Base-by-base conservation (phyloP, 2,113 vertebrate species). In the Orientallactaga bullata region DNA sequence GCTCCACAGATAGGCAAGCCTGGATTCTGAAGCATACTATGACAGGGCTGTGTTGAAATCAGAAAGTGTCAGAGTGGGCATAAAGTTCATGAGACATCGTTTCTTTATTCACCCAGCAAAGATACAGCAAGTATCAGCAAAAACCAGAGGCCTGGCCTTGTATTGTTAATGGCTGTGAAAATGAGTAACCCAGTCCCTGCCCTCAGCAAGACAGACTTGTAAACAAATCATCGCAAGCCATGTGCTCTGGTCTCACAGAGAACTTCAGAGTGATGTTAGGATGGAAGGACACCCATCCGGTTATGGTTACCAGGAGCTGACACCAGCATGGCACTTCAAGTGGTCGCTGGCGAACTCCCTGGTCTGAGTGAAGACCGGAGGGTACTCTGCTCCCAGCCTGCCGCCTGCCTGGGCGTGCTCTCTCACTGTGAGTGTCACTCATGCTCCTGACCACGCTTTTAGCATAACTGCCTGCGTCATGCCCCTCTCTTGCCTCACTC, bases 391-490 rank as follows among this genome's bases (percentile, higher is more conserved):
- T 26, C 30, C 69, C 65, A 71, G 24, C 55, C 63, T 15, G 47
- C 65, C 28, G 35, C 24, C 73, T 35, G 87, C 47, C 82, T 65
- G 16, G 69, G 85, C 78, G 71, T 1, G 1, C 85, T 82, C 37
- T 95, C 35, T 94, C 32, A n/a, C 20, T 13, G 0, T 71, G 89
- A 58, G n/a, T 63, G 26, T 83, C 51, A 74, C 7, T 71, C n/a
- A 28, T 69, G 81, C 81, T 60, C 32, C 73, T 78, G 72, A 61
- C n/a, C 85, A 35, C 89, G 68, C 89, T 79, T 71, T 89, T 85
- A 87, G 39, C 61, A 58, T 42, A 89, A 58, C 28, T 90, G 73
- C 61, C 42, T 20, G 39, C 0, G 6, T 20, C 21, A 63, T 24
- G 13, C 32, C 77, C 37, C 28, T 60, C 28, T 84, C 89, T 91